A percentile compares a stretch with the other conserved stretches of the same genome.
Evolutionary conservation across 2,888 invertebrate species (phyloP).

Genomic region (Caenorhabditis afra): DNA sequence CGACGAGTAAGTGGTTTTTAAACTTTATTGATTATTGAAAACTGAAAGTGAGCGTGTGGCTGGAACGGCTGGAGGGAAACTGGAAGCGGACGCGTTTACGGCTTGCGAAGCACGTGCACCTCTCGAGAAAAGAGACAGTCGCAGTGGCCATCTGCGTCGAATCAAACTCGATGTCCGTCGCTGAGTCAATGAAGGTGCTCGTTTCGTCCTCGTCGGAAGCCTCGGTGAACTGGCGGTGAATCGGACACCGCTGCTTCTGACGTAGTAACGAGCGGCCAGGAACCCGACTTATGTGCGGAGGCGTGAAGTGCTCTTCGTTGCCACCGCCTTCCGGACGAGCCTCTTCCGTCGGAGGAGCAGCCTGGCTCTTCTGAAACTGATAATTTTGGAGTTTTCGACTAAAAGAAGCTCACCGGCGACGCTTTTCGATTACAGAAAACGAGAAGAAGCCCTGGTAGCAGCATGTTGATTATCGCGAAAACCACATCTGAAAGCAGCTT

Average conservation of each 20-base stretch:
- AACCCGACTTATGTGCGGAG: constrained; percentile 28
- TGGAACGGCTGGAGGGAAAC: constrained; percentile 26
- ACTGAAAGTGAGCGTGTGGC: constrained; percentile 9
- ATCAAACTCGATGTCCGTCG: constrained; percentile 31
- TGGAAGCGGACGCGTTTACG: constrained; percentile 52
- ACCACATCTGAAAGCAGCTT: constrained; percentile 1
- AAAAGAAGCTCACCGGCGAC: not conserved
- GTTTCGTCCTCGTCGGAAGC: not conserved
- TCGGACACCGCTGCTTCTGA: constrained; percentile 16
- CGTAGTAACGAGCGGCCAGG: constrained; percentile 30
- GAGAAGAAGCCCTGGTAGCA: constrained; percentile 8
- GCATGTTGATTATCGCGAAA: not conserved
- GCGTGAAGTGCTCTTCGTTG: constrained; percentile 34
- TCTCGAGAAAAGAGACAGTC: constrained; percentile 11
- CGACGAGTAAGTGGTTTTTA: constrained; percentile 68
- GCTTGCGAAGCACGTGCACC: constrained; percentile 33
- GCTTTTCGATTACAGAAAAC: constrained; percentile 7
- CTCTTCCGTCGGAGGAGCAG: not conserved
- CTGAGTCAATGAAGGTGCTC: constrained; percentile 11
- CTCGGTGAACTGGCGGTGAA: constrained; percentile 28
- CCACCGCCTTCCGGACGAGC: constrained; percentile 38
- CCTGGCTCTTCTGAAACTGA: constrained; percentile 12
- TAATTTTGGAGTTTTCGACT: not conserved
- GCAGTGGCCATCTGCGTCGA: constrained; percentile 32
- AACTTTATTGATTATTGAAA: constrained; percentile 4